Evolutionary conservation across 2,888 invertebrate species (phyloP), one percentile per base, ranked within the genome.

Genomic region (Amphimallon solstitiale): DNA sequence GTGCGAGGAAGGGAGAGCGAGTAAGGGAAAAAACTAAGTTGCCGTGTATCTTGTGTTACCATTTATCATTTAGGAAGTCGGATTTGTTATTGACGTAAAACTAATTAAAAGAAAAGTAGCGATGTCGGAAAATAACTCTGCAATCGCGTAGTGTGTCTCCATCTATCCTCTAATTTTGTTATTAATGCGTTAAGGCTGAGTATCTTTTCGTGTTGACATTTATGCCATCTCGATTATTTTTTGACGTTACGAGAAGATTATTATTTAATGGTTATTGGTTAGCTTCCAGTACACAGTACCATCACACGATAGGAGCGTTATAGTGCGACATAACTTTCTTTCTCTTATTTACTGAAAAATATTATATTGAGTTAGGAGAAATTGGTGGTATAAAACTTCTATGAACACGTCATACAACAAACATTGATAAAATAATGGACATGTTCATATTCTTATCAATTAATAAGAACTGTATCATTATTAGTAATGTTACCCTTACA

Each of bases 11-110:
- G 14, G 43, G 23, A 40, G 40, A 23, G 23, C 40, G 40, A 40
- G 10, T 6, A 23, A 23, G 62, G n/a, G 56, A 56, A 68, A 70
- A 67, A 68, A 48, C 60, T 56, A 67, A 68, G 66, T 67, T 65
- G 61, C 56, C 56, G 54, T 63, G 63, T 62, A 66, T 60, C 63
- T 35, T 43, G 59, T 34, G 56, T 56, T 60, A 62, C 62, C 71
- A 70, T 70, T 71, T 68, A 70, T 71, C 71, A 71, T 71, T 71
- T 69, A 68, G 65, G 63, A 66, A 66, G 68, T 70, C 66, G 68
- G 70, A 68, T 68, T 71, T 67, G 69, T 63, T 69, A 69, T 66
- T 71, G 71, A 71, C 69, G 68, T 66, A 51, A 49, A 66, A 68
- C 68, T 68, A 70, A 71, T 70, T 71, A 70, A 71, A 69, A 68